These are phyloP conservation scores for Choloepus didactylus DNA, from an alignment of 2,797 vertebrate species.

Conservation along the genomic window DNA sequence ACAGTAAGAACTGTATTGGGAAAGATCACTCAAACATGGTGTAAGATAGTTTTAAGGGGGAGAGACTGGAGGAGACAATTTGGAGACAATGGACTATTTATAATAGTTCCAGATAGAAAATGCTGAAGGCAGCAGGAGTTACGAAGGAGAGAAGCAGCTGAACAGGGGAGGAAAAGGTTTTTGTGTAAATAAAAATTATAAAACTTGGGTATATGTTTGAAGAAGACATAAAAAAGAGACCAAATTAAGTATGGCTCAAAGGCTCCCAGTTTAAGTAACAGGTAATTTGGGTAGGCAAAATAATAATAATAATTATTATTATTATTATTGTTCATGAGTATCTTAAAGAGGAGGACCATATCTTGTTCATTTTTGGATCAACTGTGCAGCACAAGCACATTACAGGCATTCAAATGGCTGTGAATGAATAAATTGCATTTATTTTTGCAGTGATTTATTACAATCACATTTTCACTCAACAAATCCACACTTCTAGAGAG, in stretches of 20 bases:
- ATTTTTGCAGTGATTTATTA: not conserved
- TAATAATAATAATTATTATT: no score
- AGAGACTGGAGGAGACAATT: not conserved
- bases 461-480: not conserved
- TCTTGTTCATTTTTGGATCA: not conserved
- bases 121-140: not conserved
- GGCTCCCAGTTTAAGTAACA: not conserved
- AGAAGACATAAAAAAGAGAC: not conserved
- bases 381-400: not conserved
- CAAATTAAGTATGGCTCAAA: not conserved
- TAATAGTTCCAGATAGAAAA: not conserved
- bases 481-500: not conserved
- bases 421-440: not conserved
- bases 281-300: not conserved
- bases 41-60: not conserved
- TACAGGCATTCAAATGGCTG: not conserved
- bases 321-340: not conserved
- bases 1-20: not conserved
- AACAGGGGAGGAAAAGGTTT: not conserved
- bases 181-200: not conserved
- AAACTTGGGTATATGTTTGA: not conserved
- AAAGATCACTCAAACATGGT: not conserved
- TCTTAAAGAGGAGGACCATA: not conserved
- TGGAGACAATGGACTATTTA: not conserved
- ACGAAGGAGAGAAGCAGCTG: not conserved